These are phyloP conservation scores for Eudemis profundana DNA, from an alignment of 2,888 invertebrate genomes.

Conservation along the genomic window DNA sequence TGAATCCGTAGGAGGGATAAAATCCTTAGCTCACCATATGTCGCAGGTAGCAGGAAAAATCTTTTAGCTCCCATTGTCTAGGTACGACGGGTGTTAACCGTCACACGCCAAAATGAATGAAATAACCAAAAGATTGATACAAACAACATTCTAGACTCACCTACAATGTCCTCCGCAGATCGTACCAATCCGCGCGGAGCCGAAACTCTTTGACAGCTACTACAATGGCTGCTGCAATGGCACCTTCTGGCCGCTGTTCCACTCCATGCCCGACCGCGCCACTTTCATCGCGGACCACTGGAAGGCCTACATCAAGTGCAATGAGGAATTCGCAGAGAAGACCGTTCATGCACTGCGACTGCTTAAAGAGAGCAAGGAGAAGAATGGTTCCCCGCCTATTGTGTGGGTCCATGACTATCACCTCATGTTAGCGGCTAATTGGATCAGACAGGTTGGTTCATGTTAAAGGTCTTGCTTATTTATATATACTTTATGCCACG, in stretches of 20 bases:
- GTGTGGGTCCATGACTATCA: conserved; percentile 98
- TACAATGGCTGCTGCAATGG: conserved; percentile 97
- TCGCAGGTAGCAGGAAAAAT: no score
- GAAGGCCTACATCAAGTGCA: conserved; percentile 92
- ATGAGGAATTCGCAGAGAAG: conserved; percentile 92
- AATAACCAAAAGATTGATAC: no score
- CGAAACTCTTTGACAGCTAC: conserved; percentile 92
- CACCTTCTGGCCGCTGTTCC: conserved; percentile 96
- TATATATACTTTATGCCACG: no score
- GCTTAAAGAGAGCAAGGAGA: conserved; percentile 81
- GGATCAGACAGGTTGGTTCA: conserved; percentile 90
- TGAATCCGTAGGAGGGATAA: no score
- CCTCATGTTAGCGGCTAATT: conserved; percentile 95
- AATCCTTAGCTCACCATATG: no score
- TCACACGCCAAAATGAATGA: no score
- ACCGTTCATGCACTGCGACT: conserved; percentile 88
- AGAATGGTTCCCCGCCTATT: conserved; percentile 86
- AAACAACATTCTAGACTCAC: not conserved
- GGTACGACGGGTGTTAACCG: no score
- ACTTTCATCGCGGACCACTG: conserved; percentile 93
- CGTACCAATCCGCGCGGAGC: conserved; percentile 91
- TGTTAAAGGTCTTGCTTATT: no score
- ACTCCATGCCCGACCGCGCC: conserved; percentile 96
- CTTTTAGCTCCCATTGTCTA: no score
- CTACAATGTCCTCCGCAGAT: conserved; percentile 83